Evolutionary conservation across 2,888 invertebrate genomes (phyloP), one percentile per base, ranked within the genome.

Genomic region (Xestia ashworthii): DNA sequence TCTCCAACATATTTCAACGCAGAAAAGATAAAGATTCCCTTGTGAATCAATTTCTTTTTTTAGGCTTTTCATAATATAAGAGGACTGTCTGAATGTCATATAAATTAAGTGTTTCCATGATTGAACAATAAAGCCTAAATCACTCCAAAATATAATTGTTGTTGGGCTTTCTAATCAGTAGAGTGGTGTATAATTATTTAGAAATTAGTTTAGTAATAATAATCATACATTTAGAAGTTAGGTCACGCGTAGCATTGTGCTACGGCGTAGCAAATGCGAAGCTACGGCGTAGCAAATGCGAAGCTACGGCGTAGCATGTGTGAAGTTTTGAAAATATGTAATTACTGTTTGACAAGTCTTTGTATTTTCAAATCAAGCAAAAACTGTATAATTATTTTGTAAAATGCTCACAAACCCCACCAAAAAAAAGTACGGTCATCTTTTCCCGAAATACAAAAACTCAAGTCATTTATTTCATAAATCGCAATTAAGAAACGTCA

Each of bases 401-500:
- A 48, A 48, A 46, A 2, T 78, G 38, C 62, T 67, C 78, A 62
- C 16, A 48, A 67, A 66, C 19, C 65, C 14, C 50, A 58, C 38
- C 44, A 38, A 48, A 78, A 65, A 78, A 84, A 25, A 66, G 41
- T 32, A 1, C 38, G 6, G 60, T 69, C 60, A 70, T 46, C 50
- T n/a, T 58, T 83, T 58, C 53, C 46, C n/a, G 62, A 68, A 75
- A 68, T 60, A 60, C 41, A 14, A 38, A 65, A 69, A 62, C 62
- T 38, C 72, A 22, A 79, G 60, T 68, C 78, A 75, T 67, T 79
- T 82, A 71, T 76, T 85, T 83, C 83, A 87, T 87, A 85, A 87
- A 89, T 85, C 79, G 41, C 66, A 85, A 89, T 87, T 87, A 85
- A 58, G 60, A 25, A 50, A 71, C 71, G 87, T 85, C 83, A 85